Evolutionary conservation across 2,113 vertebrate species (phyloP), one percentile per base, ranked within the genome.

Genomic region (Nothobranchius kuhntae): DNA sequence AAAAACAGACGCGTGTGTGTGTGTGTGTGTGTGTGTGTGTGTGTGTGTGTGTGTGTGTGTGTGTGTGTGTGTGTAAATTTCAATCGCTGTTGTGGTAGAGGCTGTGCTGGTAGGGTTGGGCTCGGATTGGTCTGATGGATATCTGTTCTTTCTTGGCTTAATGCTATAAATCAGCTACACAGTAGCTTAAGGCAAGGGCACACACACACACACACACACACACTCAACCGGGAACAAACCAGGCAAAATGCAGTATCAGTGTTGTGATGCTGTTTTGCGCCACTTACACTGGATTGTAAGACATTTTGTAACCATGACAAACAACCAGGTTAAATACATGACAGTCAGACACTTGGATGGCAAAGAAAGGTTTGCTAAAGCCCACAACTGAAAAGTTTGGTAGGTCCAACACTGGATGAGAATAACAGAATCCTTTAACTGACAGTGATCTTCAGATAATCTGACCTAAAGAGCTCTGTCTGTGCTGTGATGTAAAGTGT

Each of bases 101-200:
- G 30, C 30, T 30, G 30, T 4, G 4, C 4, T 30, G 30, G 30
- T 30, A 1, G 30, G 13, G 40, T 1, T 65, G 61, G 54, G 38
- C 47, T 54, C 35, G 26, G 48, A 42, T 4, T 0, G 9, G 11
- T 55, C 17, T 11, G 58, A 60, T 53, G 46, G 11, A 15, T 15
- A 36, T 78, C 87, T 89, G 87, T 65, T n/a, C 24, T 67, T 26
- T 4, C 63, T 83, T 61, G 44, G 14, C 62, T 30, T 82, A 77
- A 83, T 80, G 63, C 58, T 80, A 56, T 50, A 55, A 63, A 72
- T 75, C 86, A 81, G 70, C 24, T 64, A 12, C 42, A 52, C 44
- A 26, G 24, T 12, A 76, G 73, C 87, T 42, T 11, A 13, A 79
- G 86, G 87, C 75, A 12, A 47, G 13, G 2, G 45, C 46, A 45